Conservation (phyloP, 2,888 invertebrate species). For the Rhamnusium bicolor region DNA sequence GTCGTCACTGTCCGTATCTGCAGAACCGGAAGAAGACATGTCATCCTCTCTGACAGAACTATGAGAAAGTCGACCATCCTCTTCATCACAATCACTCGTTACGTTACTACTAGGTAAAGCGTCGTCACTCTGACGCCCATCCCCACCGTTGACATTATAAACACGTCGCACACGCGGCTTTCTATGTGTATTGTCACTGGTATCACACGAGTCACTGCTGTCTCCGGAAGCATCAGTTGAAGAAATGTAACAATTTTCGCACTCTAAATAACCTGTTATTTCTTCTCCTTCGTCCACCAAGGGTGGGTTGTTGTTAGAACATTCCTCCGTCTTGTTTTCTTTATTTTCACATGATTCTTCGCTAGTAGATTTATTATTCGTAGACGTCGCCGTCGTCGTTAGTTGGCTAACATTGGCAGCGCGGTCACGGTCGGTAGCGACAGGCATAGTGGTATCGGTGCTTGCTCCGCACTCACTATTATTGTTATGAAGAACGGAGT, state of each 20-base stretch:
- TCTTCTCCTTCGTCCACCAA: slow-evolving; percentile 44
- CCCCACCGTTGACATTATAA: slow-evolving; percentile 66
- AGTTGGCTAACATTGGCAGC: not conserved
- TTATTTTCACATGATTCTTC: slow-evolving; percentile 14
- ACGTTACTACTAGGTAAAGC: slow-evolving; percentile 67
- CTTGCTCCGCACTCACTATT: slow-evolving; percentile 42
- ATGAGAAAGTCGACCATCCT: slow-evolving; percentile 61
- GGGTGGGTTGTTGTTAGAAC: slow-evolving; percentile 2
- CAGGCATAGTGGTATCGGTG: slow-evolving; percentile 62
- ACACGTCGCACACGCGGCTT: slow-evolving; percentile 64
- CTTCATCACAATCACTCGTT: slow-evolving; percentile 64
- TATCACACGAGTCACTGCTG: slow-evolving; percentile 59
- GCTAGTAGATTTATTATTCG: not conserved
- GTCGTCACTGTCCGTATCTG: slow-evolving; percentile 72
- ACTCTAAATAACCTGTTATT: slow-evolving; percentile 69
- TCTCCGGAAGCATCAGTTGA: slow-evolving; percentile 71
- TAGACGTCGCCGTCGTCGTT: slow-evolving; percentile 6
- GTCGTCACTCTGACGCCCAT: slow-evolving; percentile 64
- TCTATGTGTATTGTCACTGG: slow-evolving; percentile 69
- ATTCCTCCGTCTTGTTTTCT: not conserved
- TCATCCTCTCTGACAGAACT: slow-evolving; percentile 71
- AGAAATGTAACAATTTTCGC: slow-evolving; percentile 74
- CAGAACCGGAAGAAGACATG: slow-evolving; percentile 65
- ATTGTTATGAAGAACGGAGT: slow-evolving; percentile 51
- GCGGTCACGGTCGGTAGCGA: slow-evolving; percentile 72